Evolutionary conservation across 2,113 vertebrate genomes (phyloP), one percentile per base, ranked within the genome.

Genomic region (Tonatia bakeri): DNA sequence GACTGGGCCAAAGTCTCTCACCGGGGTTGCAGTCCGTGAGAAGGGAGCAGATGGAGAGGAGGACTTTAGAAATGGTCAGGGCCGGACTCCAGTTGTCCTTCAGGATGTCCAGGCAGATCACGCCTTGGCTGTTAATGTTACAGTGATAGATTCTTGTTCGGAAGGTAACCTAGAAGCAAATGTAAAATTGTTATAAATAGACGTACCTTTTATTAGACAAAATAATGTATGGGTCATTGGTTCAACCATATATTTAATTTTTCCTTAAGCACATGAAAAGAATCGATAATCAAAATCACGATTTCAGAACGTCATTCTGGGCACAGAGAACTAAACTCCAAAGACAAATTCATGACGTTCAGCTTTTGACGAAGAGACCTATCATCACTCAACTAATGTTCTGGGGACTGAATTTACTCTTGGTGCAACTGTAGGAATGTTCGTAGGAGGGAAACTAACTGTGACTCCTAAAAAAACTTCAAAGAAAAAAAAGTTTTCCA

Each of bases 31-130:
- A 99, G 98, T 99, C 99, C 98, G 99, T 99, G 91, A 99, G 99
- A 93, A 99, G 99, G 87, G 99, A 99, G 98, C 99, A 99, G 99
- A 99, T 99, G 98, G 99, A 99, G 96, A 99, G 99, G 43, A 99
- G 99, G 64, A 99, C 99, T 98, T 99, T 99, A 96, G 99, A 99
- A 98, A 99, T 99, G 97, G 99, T 99, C 92, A 99, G 99, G 0
- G 99, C 99, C 4, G 99, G 99, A 92, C 99, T 99, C 99, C 99
- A 99, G 98, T 99, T 99, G 98, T 99, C 99, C 97, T 99, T 99
- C 97, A 99, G 99, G 97, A 99, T 99, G 98, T 99, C 99, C 98
- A 99, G 98, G 96, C 99, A 99, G 98, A 99, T 99, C 97, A 99
- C 99, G 0, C 99, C 99, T 98, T 99, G 99, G 98, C 99, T 99